Conservation (phyloP, 2,888 invertebrate species). For the Hirtodrosophila confusa region DNA sequence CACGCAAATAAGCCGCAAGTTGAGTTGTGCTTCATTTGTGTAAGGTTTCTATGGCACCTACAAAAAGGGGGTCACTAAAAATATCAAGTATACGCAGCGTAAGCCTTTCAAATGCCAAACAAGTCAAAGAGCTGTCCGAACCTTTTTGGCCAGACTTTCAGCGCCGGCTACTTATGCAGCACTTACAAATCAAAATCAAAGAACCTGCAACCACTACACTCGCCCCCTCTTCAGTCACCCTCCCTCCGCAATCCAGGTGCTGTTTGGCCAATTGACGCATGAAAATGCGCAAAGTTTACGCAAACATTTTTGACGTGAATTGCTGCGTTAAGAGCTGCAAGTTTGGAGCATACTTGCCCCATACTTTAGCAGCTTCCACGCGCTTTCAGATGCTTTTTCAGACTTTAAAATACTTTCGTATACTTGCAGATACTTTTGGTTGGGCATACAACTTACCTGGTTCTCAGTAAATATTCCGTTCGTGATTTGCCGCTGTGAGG, state of each 20-base stretch:
- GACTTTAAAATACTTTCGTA: slow-evolving; percentile 45
- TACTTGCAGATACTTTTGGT: slow-evolving; percentile 35
- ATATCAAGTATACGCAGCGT: slow-evolving; percentile 53
- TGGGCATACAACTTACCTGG: slow-evolving; percentile 61
- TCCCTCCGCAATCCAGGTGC: background rate
- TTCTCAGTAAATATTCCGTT: slow-evolving; percentile 65
- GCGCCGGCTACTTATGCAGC: slow-evolving; percentile 5
- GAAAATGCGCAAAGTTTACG: slow-evolving; percentile 64
- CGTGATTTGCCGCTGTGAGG: slow-evolving; percentile 57
- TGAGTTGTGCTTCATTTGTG: slow-evolving; percentile 27
- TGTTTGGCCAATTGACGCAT: slow-evolving; percentile 47
- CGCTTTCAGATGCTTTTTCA: slow-evolving; percentile 32
- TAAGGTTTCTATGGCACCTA: slow-evolving; percentile 23
- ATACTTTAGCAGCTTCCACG: slow-evolving; percentile 50
- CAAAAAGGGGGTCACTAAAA: slow-evolving; percentile 25
- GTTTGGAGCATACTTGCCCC: slow-evolving; percentile 59
- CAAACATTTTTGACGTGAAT: slow-evolving; percentile 60
- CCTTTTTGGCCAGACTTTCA: slow-evolving; percentile 15
- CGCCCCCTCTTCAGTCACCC: too few species aligned
- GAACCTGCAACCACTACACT: slow-evolving; percentile 15
- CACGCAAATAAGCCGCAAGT: slow-evolving; percentile 73
- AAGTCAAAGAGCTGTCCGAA: slow-evolving; percentile 13
- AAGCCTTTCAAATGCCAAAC: slow-evolving; percentile 16
- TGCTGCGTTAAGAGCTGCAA: slow-evolving; percentile 37
- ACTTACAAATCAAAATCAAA: slow-evolving; percentile 31